Evolutionary conservation across 2,888 invertebrate genomes (phyloP).

Genomic region (Ischnura elegans): DNA sequence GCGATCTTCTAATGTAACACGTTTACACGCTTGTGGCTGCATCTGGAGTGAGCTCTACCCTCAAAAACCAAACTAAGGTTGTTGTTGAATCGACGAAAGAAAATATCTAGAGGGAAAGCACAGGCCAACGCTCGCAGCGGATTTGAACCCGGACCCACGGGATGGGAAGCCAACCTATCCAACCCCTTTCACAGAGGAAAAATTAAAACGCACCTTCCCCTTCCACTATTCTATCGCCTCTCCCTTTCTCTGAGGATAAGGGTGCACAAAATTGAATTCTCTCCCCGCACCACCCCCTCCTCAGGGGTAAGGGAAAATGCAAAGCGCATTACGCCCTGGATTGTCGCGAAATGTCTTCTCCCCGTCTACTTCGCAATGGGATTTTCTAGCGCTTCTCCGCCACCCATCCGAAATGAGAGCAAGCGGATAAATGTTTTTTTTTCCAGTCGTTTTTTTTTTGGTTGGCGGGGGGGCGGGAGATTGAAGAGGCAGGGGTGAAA

Average conservation of each 20-base stretch:
- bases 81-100: too few relatives aligned
- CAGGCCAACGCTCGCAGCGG: too few relatives aligned
- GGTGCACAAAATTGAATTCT: slow-evolving; percentile 22
- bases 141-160: too few relatives aligned
- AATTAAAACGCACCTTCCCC: neutral
- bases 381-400: neutral
- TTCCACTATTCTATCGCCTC: neutral
- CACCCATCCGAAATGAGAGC: slow-evolving; percentile 29
- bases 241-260: neutral
- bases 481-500: neutral
- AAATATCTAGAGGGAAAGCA: too few relatives aligned
- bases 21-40: too few relatives aligned
- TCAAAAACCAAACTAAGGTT: too few relatives aligned
- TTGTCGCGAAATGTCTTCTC: slow-evolving; percentile 17
- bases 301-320: neutral
- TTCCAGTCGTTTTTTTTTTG: neutral
- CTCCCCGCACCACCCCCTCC: neutral
- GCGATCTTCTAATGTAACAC: too few relatives aligned
- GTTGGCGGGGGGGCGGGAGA: slow-evolving; percentile 58
- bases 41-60: too few relatives aligned
- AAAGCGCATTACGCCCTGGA: slow-evolving; percentile 11
- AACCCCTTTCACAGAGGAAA: neutral
- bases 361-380: slow-evolving; percentile 23
- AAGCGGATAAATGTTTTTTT: slow-evolving; percentile 11
- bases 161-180: too few relatives aligned